Conservation (phyloP, 2,888 invertebrate species). For the Xanthia togata region DNA sequence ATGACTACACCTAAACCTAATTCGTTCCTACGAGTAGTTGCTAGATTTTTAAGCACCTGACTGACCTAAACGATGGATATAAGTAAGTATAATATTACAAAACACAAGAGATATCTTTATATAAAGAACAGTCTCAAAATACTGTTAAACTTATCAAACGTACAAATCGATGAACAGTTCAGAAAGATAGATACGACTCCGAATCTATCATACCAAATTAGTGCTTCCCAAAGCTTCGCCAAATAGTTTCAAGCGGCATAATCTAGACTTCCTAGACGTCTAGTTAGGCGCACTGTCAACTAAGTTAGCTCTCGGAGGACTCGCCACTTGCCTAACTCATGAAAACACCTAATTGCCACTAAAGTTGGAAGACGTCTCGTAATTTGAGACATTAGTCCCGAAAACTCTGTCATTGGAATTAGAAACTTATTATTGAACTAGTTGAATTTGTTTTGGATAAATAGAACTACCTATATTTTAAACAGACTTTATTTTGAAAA, state of each 20-base stretch:
- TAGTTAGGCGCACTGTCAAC: constrained; percentile 59
- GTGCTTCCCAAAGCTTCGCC: constrained; percentile 5
- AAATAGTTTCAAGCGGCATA: constrained; percentile 50
- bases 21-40: no score
- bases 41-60: background rate
- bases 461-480: background rate
- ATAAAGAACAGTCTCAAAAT: background rate
- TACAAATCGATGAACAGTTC: background rate
- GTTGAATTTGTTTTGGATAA: constrained; percentile 18
- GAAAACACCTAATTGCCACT: constrained; percentile 65
- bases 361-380: constrained; percentile 54
- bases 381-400: constrained; percentile 49
- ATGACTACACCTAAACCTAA: background rate
- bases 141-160: background rate
- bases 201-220: constrained; percentile 38
- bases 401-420: constrained; percentile 26
- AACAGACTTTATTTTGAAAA: no score
- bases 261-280: constrained; percentile 47
- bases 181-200: background rate
- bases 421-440: constrained; percentile 9
- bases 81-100: background rate
- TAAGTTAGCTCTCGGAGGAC: constrained; percentile 54
- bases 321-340: constrained; percentile 55
- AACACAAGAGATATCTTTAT: background rate
- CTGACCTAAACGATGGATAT: background rate